phyloP scores from a whole-genome alignment of 2,797 vertebrate species.

The Octomys mimax region DNA sequence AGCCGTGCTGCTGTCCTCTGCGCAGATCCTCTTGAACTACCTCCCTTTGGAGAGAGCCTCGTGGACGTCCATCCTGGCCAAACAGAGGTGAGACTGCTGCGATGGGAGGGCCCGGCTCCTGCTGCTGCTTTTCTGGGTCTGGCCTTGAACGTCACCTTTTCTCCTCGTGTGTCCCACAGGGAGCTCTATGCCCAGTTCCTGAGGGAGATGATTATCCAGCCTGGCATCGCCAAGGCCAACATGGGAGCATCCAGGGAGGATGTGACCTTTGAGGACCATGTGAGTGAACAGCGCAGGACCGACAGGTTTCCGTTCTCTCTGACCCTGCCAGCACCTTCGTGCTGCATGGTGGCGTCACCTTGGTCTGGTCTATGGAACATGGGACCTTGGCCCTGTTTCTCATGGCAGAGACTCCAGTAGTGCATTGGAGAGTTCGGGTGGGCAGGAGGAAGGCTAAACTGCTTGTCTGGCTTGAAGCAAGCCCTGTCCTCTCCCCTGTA shows the following conservation, averaged over 20 bases:
- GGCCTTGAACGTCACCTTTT: not conserved
- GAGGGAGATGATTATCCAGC: slow-evolving; percentile 99
- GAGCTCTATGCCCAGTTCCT: slow-evolving; percentile 97
- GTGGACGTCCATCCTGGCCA: slow-evolving; percentile 96
- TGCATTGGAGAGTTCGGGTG: not conserved
- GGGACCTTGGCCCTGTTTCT: not conserved
- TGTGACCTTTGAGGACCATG: slow-evolving; percentile 98
- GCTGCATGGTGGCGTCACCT: not conserved
- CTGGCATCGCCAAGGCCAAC: slow-evolving; percentile 98
- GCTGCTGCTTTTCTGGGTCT: not conserved
- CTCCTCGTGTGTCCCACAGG: slow-evolving; percentile 86
- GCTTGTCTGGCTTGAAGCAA: not conserved
- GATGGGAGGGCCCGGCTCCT: not conserved
- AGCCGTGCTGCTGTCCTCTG: slow-evolving; percentile 39
- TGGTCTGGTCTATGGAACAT: not conserved
- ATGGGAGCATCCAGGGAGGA: slow-evolving; percentile 96
- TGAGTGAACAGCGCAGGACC: slow-evolving; percentile 88
- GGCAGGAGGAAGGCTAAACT: not conserved
- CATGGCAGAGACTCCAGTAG: not conserved
- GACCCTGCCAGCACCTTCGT: not conserved
- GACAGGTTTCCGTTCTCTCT: not conserved
- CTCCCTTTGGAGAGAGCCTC: slow-evolving; percentile 94
- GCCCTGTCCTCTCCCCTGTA: accelerated
- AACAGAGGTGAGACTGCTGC: slow-evolving; percentile 93
- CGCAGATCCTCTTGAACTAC: slow-evolving; percentile 97